These are phyloP conservation scores for Otocyon megalotis DNA, from an alignment of 2,113 vertebrate species.

Conservation along the genomic window DNA sequence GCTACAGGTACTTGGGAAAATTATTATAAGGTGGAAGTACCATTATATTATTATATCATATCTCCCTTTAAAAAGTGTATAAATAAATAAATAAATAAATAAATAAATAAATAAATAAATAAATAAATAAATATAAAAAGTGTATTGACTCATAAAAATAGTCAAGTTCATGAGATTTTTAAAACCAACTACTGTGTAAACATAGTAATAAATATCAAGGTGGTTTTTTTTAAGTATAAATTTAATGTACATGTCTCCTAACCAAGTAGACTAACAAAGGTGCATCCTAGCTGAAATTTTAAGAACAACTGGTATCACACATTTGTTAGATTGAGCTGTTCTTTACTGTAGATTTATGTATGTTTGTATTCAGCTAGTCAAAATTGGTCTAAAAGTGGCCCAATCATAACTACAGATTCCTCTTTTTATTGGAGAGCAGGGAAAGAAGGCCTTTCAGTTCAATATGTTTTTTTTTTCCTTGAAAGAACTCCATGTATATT, in stretches of 20 bases:
- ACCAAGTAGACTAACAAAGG: conserved; percentile 11
- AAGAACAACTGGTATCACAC: background rate
- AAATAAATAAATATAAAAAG: too few relatives aligned
- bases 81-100: too few relatives aligned
- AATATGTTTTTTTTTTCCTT: background rate
- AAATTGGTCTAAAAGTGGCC: background rate
- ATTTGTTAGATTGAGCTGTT: background rate
- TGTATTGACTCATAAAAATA: conserved; percentile 58
- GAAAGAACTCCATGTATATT: conserved; percentile 14
- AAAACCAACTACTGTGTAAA: conserved; percentile 60
- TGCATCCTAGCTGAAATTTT: conserved; percentile 24
- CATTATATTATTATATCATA: conserved; percentile 31
- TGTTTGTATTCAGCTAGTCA: conserved; percentile 26
- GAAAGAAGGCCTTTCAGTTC: conserved; percentile 19
- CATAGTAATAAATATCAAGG: conserved; percentile 58
- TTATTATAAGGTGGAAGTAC: conserved; percentile 10
- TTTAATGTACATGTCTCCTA: conserved; percentile 11
- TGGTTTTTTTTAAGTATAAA: conserved; percentile 59
- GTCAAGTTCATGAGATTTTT: conserved; percentile 62
- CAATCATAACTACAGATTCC: background rate
- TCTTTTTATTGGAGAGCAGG: background rate
- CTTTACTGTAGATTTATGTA: background rate
- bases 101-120: too few relatives aligned
- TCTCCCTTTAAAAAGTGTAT: conserved; percentile 56
- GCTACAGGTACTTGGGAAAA: conserved; percentile 55